A percentile compares a stretch with the other conserved stretches of the same genome.
Conservation (phyloP, 2,888 invertebrate genomes). For the Pollenia angustigena region DNA sequence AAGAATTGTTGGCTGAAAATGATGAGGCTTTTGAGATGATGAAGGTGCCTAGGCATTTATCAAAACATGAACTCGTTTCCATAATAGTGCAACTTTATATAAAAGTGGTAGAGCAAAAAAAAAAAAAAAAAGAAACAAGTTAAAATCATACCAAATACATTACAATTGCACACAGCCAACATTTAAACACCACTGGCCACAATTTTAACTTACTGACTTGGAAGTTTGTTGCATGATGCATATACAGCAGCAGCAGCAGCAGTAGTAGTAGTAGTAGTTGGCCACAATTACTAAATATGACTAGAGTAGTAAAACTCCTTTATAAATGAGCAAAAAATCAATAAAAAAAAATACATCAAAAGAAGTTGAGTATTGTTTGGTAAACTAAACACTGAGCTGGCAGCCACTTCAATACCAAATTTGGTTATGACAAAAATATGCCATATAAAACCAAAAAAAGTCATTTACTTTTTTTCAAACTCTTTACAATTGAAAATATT, state of each 20-base stretch:
- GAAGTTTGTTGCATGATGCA: neutral
- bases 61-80: constrained; percentile 73
- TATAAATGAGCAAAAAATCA: constrained; percentile 36
- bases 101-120: neutral
- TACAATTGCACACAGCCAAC: constrained; percentile 34
- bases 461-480: constrained; percentile 67
- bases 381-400: constrained; percentile 32
- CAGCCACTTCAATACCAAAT: constrained; percentile 68
- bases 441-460: constrained; percentile 72
- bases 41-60: constrained; percentile 72
- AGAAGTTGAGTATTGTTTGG: constrained; percentile 61
- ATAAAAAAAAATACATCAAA: constrained; percentile 59
- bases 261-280: constrained; percentile 12
- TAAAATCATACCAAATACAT: constrained; percentile 68
- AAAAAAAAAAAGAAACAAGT: constrained; percentile 58
- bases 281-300: constrained; percentile 72
- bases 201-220: constrained; percentile 36
- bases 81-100: constrained; percentile 69
- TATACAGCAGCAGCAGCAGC: neutral
- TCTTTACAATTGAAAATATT: constrained; percentile 64
- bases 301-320: constrained; percentile 64
- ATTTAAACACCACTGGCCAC: constrained; percentile 20
- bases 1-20: constrained; percentile 47
- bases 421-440: constrained; percentile 72
- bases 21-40: constrained; percentile 53